These are phyloP conservation scores for Apis laboriosa DNA, from an alignment of 1,140 invertebrate genomes.

Conservation along the genomic window DNA sequence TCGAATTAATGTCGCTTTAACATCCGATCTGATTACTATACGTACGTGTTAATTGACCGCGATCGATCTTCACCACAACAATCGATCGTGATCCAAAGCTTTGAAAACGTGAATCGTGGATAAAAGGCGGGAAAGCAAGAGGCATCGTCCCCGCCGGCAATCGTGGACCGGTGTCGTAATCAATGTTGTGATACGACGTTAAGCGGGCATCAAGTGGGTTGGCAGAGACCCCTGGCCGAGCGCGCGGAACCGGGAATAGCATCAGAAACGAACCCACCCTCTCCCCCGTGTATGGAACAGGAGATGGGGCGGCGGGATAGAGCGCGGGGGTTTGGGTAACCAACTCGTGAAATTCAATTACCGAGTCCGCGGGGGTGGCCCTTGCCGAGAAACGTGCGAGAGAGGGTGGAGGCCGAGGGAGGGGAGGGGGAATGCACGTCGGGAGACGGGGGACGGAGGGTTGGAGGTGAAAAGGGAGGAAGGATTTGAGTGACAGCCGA, in stretches of 20 bases:
- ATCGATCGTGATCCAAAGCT: too few relatives aligned
- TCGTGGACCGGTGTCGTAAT: conserved; percentile 67
- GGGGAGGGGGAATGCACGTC: conserved; percentile 50
- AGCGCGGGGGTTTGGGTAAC: conserved; percentile 77
- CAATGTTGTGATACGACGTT: conserved; percentile 75
- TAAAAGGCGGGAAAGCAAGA: neutral
- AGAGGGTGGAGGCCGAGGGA: conserved; percentile 56
- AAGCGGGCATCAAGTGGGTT: conserved; percentile 72
- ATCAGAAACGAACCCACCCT: conserved; percentile 29
- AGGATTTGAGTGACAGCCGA: conserved; percentile 74
- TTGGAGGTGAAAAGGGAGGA: conserved; percentile 59
- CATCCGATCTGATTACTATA: too few relatives aligned
- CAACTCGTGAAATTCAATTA: conserved; percentile 82
- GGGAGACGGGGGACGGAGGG: conserved; percentile 56
- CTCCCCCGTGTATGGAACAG: conserved; percentile 20
- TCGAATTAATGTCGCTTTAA: too few relatives aligned
- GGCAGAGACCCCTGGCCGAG: conserved; percentile 66
- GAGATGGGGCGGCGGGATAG: conserved; percentile 62
- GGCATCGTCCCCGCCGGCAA: conserved; percentile 49
- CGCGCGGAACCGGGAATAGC: conserved; percentile 48
- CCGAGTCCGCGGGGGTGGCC: conserved; percentile 75
- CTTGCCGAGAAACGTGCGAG: conserved; percentile 59
- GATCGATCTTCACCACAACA: too few relatives aligned
- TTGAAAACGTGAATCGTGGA: neutral
- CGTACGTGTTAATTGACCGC: too few relatives aligned